A percentile compares a stretch with the other conserved stretches of the same genome.
Conservation (phyloP, 2,113 vertebrate genomes). For the Montifringilla adamsi region DNA sequence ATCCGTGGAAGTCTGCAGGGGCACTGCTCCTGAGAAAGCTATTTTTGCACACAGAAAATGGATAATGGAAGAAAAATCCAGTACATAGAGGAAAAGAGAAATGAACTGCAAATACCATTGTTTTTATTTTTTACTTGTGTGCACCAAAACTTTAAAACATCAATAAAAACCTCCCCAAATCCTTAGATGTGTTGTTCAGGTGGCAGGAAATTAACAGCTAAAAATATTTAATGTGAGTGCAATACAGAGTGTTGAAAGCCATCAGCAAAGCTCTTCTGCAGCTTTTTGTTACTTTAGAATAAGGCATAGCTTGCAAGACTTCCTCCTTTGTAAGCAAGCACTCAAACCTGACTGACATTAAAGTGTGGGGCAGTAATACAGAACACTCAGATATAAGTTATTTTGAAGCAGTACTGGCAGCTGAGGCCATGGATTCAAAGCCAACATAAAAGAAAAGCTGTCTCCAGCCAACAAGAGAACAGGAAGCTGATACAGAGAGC, state of each 20-base stretch:
- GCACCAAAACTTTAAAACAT: not conserved
- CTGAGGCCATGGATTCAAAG: conserved; percentile 19
- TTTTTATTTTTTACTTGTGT: not conserved
- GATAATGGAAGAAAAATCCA: not conserved
- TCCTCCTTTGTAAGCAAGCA: not conserved
- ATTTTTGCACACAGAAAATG: not conserved
- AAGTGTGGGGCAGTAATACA: not conserved
- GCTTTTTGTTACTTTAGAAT: not conserved
- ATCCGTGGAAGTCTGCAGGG: not conserved
- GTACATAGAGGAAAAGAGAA: not conserved
- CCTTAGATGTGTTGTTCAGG: not conserved
- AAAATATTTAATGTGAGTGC: not conserved
- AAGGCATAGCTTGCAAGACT: not conserved
- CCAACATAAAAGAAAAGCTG: conserved; percentile 28
- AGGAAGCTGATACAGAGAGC: conserved; percentile 42
- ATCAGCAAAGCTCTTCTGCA: not conserved
- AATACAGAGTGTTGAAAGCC: not conserved
- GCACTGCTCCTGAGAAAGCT: not conserved
- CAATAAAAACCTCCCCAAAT: not conserved
- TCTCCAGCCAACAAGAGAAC: conserved; percentile 21
- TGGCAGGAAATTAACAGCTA: not conserved
- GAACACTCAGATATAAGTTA: not conserved
- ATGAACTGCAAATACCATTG: not conserved
- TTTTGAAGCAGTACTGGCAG: conserved; percentile 30
- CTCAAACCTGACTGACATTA: not conserved